Conservation (phyloP, 2,113 vertebrate species). For the Machaerirhynchus nigripectus region DNA sequence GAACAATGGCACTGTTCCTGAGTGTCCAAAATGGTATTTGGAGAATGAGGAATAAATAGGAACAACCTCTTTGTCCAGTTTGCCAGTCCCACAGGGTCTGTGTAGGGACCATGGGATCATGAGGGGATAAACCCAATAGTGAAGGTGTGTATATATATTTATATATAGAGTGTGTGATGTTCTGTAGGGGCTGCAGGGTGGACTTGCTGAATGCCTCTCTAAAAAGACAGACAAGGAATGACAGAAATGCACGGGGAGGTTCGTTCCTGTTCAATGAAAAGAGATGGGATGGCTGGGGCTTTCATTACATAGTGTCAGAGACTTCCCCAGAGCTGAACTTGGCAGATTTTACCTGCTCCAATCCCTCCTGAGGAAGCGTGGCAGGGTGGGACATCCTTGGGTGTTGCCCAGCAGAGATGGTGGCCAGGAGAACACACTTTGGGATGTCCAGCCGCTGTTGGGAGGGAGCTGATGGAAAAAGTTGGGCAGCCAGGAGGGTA, state of each 20-base stretch:
- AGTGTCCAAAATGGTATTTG: not conserved
- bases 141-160: accelerated
- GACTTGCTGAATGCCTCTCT: not conserved
- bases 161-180: not conserved
- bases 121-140: not conserved
- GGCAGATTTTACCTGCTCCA: not conserved
- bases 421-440: not conserved
- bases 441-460: accelerated
- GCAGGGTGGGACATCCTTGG: accelerated
- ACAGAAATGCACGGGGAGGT: not conserved
- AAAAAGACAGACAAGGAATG: not conserved
- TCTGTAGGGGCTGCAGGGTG: not conserved
- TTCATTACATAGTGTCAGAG: not conserved
- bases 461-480: not conserved
- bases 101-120: accelerated
- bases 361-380: not conserved
- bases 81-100: not conserved
- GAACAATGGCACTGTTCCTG: not conserved
- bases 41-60: not conserved
- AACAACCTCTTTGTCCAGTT: not conserved
- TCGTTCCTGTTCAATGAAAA: not conserved
- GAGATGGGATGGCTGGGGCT: accelerated
- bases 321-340: not conserved
- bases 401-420: not conserved
- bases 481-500: not conserved